Evolutionary conservation across 2,888 invertebrate species (phyloP).

Genomic region (Hanleya hanleyi): DNA sequence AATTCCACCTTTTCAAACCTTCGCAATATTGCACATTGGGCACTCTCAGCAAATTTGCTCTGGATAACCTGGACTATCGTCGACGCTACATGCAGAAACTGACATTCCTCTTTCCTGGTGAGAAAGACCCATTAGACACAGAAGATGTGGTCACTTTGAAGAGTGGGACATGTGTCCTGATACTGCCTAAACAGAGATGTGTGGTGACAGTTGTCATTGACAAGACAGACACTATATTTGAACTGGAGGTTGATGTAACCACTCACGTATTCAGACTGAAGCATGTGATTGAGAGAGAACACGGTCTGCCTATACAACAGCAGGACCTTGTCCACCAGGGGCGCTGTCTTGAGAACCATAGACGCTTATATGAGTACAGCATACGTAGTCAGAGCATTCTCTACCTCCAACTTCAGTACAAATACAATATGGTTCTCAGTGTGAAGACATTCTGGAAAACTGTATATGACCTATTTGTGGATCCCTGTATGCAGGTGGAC

Average conservation of each 20-base stretch:
- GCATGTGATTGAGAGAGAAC: slow-evolving; percentile 44
- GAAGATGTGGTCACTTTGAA: slow-evolving; percentile 42
- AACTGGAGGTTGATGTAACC: slow-evolving; percentile 48
- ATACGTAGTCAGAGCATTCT: slow-evolving; percentile 45
- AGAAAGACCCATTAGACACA: slow-evolving; percentile 47
- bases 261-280: slow-evolving; percentile 57
- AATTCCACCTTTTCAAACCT: slow-evolving; percentile 55
- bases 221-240: slow-evolving; percentile 49
- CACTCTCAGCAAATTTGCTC: slow-evolving; percentile 49
- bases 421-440: slow-evolving; percentile 50
- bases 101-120: slow-evolving; percentile 53
- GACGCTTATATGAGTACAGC: slow-evolving; percentile 52
- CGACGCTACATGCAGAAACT: slow-evolving; percentile 48
- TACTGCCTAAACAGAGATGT: slow-evolving; percentile 46
- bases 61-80: slow-evolving; percentile 46
- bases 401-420: slow-evolving; percentile 54
- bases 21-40: slow-evolving; percentile 46
- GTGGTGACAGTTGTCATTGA: slow-evolving; percentile 50
- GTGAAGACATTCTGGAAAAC: slow-evolving; percentile 68
- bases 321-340: slow-evolving; percentile 57
- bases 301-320: slow-evolving; percentile 55
- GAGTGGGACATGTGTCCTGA: slow-evolving; percentile 55
- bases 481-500: slow-evolving; percentile 55
- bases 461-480: slow-evolving; percentile 56
- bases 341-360: slow-evolving; percentile 50